Percentiles rank a stretch among this genome's conserved stretches.
Evolutionary conservation across 1,140 invertebrate genomes (phyloP).

Genomic region (Acromyrmex echinatior): DNA sequence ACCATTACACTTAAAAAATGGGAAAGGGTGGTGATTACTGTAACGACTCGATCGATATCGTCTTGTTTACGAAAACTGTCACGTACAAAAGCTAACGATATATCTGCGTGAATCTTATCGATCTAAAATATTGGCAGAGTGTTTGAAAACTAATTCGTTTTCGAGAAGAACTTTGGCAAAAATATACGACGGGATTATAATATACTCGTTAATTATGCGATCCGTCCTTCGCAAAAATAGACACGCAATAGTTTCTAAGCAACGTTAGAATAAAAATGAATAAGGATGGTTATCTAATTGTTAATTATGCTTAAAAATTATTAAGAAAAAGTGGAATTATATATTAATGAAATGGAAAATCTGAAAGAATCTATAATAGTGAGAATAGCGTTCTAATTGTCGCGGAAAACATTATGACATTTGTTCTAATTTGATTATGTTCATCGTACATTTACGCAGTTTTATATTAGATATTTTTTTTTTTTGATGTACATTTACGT

Average conservation of each 20-base stretch:
- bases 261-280: conserved; percentile 5
- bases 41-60: conserved; percentile 63
- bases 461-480: conserved; percentile 4
- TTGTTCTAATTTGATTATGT: conserved; percentile 15
- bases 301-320: not conserved
- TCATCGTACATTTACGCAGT: conserved; percentile 18
- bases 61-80: conserved; percentile 50
- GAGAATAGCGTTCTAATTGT: not conserved
- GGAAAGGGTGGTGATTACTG: conserved; percentile 37
- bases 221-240: conserved; percentile 10
- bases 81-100: conserved; percentile 67
- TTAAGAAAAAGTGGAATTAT: no score
- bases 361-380: not conserved
- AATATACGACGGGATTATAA: conserved; percentile 22
- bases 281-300: not conserved
- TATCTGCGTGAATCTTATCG: conserved; percentile 54
- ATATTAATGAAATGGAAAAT: not conserved
- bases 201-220: not conserved
- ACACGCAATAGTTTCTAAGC: not conserved
- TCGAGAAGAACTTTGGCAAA: conserved; percentile 53
- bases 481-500: not conserved
- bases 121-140: conserved; percentile 50
- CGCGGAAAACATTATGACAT: not conserved
- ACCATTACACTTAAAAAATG: conserved; percentile 66
- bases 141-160: conserved; percentile 53